A percentile compares a stretch with the other conserved stretches of the same genome.
phyloP scores from a whole-genome alignment of 2,888 invertebrate genomes.

The Pseudococcus jackbeardsleyi region DNA sequence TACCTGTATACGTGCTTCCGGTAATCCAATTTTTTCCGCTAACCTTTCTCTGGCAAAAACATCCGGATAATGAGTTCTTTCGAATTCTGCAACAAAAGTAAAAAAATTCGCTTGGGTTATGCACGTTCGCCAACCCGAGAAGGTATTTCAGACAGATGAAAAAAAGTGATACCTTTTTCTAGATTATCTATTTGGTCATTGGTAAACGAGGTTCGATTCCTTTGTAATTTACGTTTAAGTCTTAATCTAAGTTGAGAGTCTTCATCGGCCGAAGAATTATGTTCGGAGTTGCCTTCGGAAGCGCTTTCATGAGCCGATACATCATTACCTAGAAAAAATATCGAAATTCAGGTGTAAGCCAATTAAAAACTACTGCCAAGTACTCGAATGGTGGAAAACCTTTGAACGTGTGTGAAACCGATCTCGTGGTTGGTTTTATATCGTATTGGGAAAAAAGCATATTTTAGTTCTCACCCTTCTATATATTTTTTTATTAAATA shows the following conservation, averaged over 20 bases:
- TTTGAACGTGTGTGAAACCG: neutral
- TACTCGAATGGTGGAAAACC: neutral
- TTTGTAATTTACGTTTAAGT: slow-evolving; percentile 94
- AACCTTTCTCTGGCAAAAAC: slow-evolving; percentile 96
- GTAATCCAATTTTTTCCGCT: slow-evolving; percentile 97
- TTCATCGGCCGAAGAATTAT: slow-evolving; percentile 81
- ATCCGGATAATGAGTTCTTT: slow-evolving; percentile 97
- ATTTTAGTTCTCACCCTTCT: slow-evolving; percentile 21
- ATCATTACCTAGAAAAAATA: slow-evolving; percentile 65
- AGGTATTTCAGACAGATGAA: no score
- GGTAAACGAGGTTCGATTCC: slow-evolving; percentile 97
- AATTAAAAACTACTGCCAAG: neutral
- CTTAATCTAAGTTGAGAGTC: slow-evolving; percentile 93
- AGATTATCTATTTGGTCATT: slow-evolving; percentile 98
- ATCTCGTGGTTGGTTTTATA: neutral
- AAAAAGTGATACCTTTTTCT: slow-evolving; percentile 85
- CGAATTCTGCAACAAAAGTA: slow-evolving; percentile 85
- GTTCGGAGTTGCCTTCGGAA: slow-evolving; percentile 86
- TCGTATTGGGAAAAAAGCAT: slow-evolving; percentile 27
- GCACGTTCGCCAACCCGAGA: no score
- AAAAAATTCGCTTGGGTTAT: neutral
- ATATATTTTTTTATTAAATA: slow-evolving; percentile 32
- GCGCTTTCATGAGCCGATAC: slow-evolving; percentile 80
- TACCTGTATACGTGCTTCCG: slow-evolving; percentile 99
- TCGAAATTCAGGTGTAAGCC: neutral